A percentile compares a stretch with the other conserved stretches of the same genome.
Conservation (phyloP, 2,888 invertebrate genomes). For the Lasioglossum lativentre region DNA sequence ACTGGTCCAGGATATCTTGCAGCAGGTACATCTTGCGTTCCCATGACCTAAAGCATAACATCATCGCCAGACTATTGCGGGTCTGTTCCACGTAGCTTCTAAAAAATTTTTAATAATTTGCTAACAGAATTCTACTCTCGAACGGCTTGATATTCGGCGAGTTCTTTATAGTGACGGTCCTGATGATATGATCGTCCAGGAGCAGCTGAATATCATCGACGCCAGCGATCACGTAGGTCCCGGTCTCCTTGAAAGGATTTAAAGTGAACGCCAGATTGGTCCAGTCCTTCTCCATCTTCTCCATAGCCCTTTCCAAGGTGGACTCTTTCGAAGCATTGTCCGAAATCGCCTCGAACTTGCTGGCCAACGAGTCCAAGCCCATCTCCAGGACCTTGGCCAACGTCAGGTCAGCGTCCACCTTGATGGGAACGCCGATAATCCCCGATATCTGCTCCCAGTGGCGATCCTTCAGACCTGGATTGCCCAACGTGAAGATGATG, state of each 20-base stretch:
- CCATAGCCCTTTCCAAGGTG: slow-evolving; percentile 94
- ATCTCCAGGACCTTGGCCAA: slow-evolving; percentile 94
- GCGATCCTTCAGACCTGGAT: slow-evolving; percentile 95
- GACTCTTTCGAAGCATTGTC: slow-evolving; percentile 98
- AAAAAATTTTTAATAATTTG: not conserved
- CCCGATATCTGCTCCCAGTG: slow-evolving; percentile 98
- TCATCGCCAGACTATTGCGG: no score
- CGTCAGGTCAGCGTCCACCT: slow-evolving; percentile 92
- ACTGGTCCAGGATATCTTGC: slow-evolving; percentile 97
- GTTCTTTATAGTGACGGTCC: slow-evolving; percentile 98
- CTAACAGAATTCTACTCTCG: slow-evolving; percentile 91
- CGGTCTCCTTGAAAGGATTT: slow-evolving; percentile 94
- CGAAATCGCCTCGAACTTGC: slow-evolving; percentile 95
- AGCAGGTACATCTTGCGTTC: slow-evolving; percentile 93
- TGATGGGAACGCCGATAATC: slow-evolving; percentile 95
- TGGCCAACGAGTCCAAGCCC: slow-evolving; percentile 93
- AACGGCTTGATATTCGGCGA: slow-evolving; percentile 98
- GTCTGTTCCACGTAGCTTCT: not conserved
- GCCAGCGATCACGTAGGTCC: slow-evolving; percentile 94
- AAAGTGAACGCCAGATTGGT: slow-evolving; percentile 91
- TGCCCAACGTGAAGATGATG: slow-evolving; percentile 95
- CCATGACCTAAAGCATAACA: slow-evolving; percentile 89
- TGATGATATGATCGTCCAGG: slow-evolving; percentile 97
- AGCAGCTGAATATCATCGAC: slow-evolving; percentile 97
- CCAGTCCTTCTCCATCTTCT: slow-evolving; percentile 97